A percentile compares a stretch with the other conserved stretches of the same genome.
These are phyloP conservation scores for Hipparchia sbordonii DNA, from an alignment of 2,888 invertebrate genomes.

Conservation along the genomic window DNA sequence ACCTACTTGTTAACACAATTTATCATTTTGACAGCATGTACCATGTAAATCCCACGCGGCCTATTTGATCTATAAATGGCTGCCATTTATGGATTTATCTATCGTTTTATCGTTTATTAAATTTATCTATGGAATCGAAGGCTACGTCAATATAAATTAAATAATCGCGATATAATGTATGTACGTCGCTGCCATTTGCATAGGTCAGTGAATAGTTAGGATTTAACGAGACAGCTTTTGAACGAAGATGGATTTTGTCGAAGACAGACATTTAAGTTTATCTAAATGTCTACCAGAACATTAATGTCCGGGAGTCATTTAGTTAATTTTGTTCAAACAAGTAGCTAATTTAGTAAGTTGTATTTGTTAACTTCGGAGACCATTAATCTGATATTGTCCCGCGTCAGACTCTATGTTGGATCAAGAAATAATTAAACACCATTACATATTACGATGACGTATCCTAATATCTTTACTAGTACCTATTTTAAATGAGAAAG, in stretches of 20 bases:
- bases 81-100: slow-evolving; percentile 5
- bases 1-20: no score
- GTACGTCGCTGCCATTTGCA: slow-evolving; percentile 13
- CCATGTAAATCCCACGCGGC: slow-evolving; percentile 9
- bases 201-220: slow-evolving; percentile 19
- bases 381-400: no score
- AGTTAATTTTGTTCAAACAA: not conserved
- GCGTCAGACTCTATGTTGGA: no score
- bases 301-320: not conserved
- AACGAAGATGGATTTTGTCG: slow-evolving; percentile 12
- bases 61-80: slow-evolving; percentile 16
- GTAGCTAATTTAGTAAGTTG: no score
- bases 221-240: slow-evolving; percentile 25
- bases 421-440: no score
- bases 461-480: no score
- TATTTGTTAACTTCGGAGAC: no score
- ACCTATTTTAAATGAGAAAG: no score
- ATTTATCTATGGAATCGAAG: slow-evolving; percentile 19
- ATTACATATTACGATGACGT: no score
- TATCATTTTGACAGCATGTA: not conserved
- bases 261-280: not conserved
- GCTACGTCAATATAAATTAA: slow-evolving; percentile 27
- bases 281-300: not conserved
- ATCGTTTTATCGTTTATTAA: not conserved
- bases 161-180: slow-evolving; percentile 10